phyloP scores from a whole-genome alignment of 2,113 vertebrate genomes.

The Ophthalmolycus amberensis region DNA sequence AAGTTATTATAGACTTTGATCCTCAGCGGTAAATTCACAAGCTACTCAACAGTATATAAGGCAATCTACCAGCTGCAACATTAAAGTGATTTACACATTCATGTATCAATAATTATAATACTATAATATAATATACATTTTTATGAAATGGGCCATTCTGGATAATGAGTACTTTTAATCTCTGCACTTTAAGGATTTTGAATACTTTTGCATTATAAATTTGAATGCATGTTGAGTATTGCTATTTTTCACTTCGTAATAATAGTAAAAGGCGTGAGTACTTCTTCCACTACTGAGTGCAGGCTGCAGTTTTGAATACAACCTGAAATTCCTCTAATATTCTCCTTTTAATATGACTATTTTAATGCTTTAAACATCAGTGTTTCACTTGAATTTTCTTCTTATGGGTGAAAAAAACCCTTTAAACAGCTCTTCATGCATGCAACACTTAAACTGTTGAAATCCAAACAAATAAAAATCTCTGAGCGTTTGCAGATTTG shows the following conservation, averaged over 20 bases:
- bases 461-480: conserved; percentile 33
- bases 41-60: neutral
- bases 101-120: neutral
- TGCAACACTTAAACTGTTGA: conserved; percentile 24
- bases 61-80: neutral
- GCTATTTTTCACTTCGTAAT: neutral
- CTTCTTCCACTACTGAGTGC: neutral
- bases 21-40: neutral
- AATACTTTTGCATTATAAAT: neutral
- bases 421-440: conserved; percentile 15
- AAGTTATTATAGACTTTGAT: neutral
- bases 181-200: neutral
- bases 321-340: neutral
- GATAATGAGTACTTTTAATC: neutral
- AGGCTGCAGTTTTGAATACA: neutral
- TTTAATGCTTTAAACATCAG: neutral
- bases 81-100: neutral
- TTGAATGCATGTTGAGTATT: neutral
- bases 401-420: neutral
- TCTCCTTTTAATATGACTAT: neutral
- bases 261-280: neutral
- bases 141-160: neutral
- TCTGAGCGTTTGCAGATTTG: conserved; percentile 19
- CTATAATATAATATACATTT: neutral
- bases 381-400: conserved; percentile 12